Evolutionary conservation across 2,888 invertebrate genomes (phyloP), one percentile per base, ranked within the genome.

Genomic region (Aethes cnicana): DNA sequence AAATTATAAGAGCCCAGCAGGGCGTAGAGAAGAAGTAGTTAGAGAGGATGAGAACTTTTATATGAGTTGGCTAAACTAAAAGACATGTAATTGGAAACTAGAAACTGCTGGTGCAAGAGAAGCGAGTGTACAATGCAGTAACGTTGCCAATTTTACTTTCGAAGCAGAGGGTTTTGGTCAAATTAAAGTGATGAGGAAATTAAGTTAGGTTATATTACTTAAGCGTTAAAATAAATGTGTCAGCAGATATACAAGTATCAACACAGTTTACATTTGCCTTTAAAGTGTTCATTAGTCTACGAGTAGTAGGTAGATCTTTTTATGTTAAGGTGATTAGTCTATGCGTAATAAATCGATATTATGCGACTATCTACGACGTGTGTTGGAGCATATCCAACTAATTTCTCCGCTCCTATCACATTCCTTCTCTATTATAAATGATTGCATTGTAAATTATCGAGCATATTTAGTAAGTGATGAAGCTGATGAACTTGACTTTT

Each of bases 71-170:
- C 75, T 79, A 72, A 83, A 82, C 77, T 81, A 65, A 72, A 77
- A 74, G 80, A 75, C 77, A 81, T 85, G 81, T 86, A 85, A 87
- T 88, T 87, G 86, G 84, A 87, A 87, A 84, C 77, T 81, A 68
- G 74, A 83, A 79, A 77, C 72, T 71, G 71, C 68, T 72, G 69
- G 54, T 68, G 74, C 72, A 72, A 72, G 69, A 69, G 63, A 66
- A 64, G 59, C 65, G 59, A n/a, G n/a, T 60, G 58, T 61, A 62
- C 61, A 59, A 62, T 64, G 63, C 72, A 73, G 74, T 81, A 74
- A 76, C 63, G 71, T 72, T 63, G 68, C 68, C 75, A 77, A 74
- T 81, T 80, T 77, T 57, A 64, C 66, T 70, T 64, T 74, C 79
- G 74, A 78, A 77, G 77, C 66, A 67, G 62, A 61, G 59, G 60